A percentile compares a stretch with the other conserved stretches of the same genome.
These are phyloP conservation scores for Hesperophylax magnus DNA, from an alignment of 1,140 invertebrate species.

Conservation along the genomic window DNA sequence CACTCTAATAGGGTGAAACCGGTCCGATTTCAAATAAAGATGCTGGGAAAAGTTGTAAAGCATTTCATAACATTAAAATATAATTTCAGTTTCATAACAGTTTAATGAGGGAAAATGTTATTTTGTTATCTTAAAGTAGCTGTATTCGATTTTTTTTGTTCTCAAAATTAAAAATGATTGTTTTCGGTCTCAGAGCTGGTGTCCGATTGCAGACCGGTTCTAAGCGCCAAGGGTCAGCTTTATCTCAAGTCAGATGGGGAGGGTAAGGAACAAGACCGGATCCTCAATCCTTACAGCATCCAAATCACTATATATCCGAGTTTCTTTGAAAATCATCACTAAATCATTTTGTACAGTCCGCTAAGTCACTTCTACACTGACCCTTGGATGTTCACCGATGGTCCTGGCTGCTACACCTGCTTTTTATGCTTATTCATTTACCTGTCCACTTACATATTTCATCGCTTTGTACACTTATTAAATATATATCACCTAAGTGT, in stretches of 20 bases:
- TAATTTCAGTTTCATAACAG: neutral
- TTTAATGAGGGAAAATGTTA: neutral
- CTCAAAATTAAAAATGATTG: slow-evolving; percentile 34
- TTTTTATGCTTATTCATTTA: slow-evolving; percentile 11
- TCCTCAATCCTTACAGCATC: slow-evolving; percentile 43
- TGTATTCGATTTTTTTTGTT: neutral
- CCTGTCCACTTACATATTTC: neutral
- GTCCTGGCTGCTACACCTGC: slow-evolving; percentile 16
- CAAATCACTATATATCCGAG: slow-evolving; percentile 4
- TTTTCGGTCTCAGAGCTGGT: slow-evolving; percentile 65
- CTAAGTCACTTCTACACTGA: too few species aligned
- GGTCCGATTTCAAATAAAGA: neutral
- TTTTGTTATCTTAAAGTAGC: neutral
- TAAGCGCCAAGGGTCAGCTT: slow-evolving; percentile 82
- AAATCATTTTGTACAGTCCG: neutral
- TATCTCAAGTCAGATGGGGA: slow-evolving; percentile 86
- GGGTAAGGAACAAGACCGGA: slow-evolving; percentile 74
- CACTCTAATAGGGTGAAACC: neutral
- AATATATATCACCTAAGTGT: too few species aligned
- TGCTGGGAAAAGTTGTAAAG: neutral
- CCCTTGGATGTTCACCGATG: slow-evolving; percentile 11
- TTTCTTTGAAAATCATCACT: slow-evolving; percentile 2
- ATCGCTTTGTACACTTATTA: neutral
- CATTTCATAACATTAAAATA: neutral
- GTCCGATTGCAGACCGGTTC: slow-evolving; percentile 70